Evolutionary conservation across 2,888 invertebrate genomes (phyloP), one percentile per base, ranked within the genome.

Genomic region (Boloria euphrosyne): DNA sequence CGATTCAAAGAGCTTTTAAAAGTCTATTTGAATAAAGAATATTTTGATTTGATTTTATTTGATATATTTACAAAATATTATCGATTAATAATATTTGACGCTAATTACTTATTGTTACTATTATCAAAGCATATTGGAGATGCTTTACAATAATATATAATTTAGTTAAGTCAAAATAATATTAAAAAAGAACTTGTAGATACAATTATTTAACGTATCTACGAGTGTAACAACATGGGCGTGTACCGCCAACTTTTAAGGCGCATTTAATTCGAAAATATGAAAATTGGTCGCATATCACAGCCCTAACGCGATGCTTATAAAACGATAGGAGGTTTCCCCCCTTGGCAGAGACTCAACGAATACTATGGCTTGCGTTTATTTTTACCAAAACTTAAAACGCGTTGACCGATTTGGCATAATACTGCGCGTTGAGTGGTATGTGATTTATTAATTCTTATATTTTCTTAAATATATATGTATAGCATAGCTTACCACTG

Each of bases 361-460:
- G 49, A 17, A 66, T 63, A 53, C 68, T 62, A 65, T 68, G 59
- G 67, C 58, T 46, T 65, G 53, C 62, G 68, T 75, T 76, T 74
- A 74, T 76, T 78, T 78, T 74, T 68, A 66, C 66, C 63, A 64
- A 70, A 75, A 72, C 70, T 75, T 74, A 73, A 75, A 75, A 70
- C 75, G 73, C 69, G 74, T 68, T 77, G 75, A 77, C 78, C 78
- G 78, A 77, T 75, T 77, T 77, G 74, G 74, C 77, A 73, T 75
- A 69, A 72, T 70, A 61, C 70, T 55, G 55, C 49, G 67, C 62
- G 70, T 71, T 71, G 71, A 74, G 75, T 71, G 71, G 63, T 62
- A 54, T 47, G 52, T 61, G 65, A 68, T 65, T 61, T 68, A 68
- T 68, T 58, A 61, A 57, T 61, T 58, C 43, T 43, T 63, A 57